These are phyloP conservation scores for Danio albolineatus DNA, from an alignment of 2,797 vertebrate species.

Conservation along the genomic window DNA sequence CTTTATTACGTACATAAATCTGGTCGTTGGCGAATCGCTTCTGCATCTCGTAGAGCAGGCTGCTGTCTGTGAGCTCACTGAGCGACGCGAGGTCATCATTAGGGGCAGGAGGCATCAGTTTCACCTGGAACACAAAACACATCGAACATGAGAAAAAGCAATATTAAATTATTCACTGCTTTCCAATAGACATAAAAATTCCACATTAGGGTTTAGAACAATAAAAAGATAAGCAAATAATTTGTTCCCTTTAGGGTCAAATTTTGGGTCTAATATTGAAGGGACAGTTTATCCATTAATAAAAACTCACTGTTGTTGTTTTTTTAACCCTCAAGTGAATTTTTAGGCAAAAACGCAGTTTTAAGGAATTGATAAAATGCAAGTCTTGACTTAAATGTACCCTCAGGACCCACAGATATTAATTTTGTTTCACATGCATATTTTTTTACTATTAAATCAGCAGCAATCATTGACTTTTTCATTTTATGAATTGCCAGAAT, in stretches of 20 bases:
- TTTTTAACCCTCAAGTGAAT: too few species aligned
- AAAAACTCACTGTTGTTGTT: too few species aligned
- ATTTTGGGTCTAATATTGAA: background rate
- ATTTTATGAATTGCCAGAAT: too few species aligned
- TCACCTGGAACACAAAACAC: slow-evolving; percentile 78
- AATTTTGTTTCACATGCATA: too few species aligned
- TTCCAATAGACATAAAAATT: background rate
- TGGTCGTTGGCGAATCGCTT: slow-evolving; percentile 95
- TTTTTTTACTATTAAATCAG: too few species aligned
- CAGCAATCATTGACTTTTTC: too few species aligned
- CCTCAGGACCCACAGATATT: too few species aligned
- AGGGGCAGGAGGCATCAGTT: slow-evolving; percentile 93
- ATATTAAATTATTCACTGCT: background rate
- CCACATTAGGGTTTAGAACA: background rate
- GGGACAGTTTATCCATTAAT: too few species aligned
- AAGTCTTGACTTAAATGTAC: too few species aligned
- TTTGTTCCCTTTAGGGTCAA: background rate
- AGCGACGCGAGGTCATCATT: slow-evolving; percentile 95
- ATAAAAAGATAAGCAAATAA: background rate
- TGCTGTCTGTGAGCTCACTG: slow-evolving; percentile 92
- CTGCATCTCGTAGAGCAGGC: slow-evolving; percentile 96
- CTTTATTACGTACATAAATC: slow-evolving; percentile 87
- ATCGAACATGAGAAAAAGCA: background rate
- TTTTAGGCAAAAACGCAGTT: too few species aligned
- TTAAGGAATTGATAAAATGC: too few species aligned